A percentile compares a stretch with the other conserved stretches of the same genome.
These are phyloP conservation scores for Drosophila pectinifera DNA, from an alignment of 1,140 invertebrate genomes.

Conservation along the genomic window DNA sequence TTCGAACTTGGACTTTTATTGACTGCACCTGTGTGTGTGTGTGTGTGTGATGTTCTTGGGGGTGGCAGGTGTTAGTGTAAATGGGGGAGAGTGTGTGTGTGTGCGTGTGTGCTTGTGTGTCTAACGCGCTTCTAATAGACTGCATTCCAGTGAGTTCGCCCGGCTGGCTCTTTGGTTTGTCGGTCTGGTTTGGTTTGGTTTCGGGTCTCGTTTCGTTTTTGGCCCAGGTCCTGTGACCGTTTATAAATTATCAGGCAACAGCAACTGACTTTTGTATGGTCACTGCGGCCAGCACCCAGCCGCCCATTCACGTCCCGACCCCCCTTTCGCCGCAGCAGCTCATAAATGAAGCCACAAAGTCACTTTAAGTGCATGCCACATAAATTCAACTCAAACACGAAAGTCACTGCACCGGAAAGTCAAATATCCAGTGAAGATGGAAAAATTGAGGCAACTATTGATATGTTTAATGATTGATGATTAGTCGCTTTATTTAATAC, in stretches of 20 bases:
- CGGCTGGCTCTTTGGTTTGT: conserved; percentile 48
- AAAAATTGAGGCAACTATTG: not conserved
- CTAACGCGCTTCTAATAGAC: conserved; percentile 81
- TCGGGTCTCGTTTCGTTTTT: conserved; percentile 30
- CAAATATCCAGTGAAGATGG: not conserved
- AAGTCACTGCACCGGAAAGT: not conserved
- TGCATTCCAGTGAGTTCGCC: conserved; percentile 64
- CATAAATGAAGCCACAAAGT: conserved; percentile 78
- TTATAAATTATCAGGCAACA: conserved; percentile 77
- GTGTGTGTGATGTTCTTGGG: not conserved
- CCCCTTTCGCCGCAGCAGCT: conserved; percentile 58
- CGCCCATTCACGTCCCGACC: not conserved
- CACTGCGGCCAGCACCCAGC: conserved; percentile 47
- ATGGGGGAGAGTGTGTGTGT: not conserved
- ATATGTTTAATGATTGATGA: not conserved
- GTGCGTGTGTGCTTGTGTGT: not conserved
- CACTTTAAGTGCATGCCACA: conserved; percentile 69
- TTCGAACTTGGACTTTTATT: conserved; percentile 69
- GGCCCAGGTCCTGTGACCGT: conserved; percentile 32
- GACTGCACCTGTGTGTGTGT: conserved; percentile 35
- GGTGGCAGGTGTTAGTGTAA: not conserved
- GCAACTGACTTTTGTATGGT: conserved; percentile 77
- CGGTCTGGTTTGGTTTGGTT: conserved; percentile 27
- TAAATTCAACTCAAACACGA: conserved; percentile 53
- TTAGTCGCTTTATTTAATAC: no score